Percentiles rank a stretch among this genome's conserved stretches.
phyloP scores from a whole-genome alignment of 2,797 vertebrate species.

The Enteromius unitaeniatus region DNA sequence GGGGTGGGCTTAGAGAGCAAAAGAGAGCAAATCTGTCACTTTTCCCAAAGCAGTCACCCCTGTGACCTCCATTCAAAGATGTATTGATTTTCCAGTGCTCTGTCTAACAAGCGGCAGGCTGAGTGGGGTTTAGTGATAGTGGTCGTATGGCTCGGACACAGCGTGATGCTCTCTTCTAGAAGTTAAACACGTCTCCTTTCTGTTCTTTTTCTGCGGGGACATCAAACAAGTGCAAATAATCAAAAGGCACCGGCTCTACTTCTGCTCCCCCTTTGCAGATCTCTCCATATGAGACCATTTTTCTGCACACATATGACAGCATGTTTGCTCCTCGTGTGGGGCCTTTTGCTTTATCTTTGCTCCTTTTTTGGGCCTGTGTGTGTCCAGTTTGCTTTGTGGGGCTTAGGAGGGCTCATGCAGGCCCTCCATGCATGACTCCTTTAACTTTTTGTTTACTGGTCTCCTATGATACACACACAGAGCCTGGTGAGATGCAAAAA shows the following conservation, averaged over 20 bases:
- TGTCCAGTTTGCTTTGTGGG: conserved; percentile 52
- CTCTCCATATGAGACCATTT: conserved; percentile 37
- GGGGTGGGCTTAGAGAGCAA: conserved; percentile 79
- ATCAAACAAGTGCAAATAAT: conserved; percentile 64
- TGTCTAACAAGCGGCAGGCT: conserved; percentile 74
- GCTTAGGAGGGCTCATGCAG: conserved; percentile 71
- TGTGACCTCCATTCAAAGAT: conserved; percentile 88
- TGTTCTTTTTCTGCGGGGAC: conserved; percentile 45
- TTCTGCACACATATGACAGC: conserved; percentile 30
- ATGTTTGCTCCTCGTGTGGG: conserved; percentile 46
- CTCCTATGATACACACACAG: conserved; percentile 44
- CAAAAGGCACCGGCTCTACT: conserved; percentile 46
- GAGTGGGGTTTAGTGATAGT: conserved; percentile 62
- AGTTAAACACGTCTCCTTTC: conserved; percentile 63
- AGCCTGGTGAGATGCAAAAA: conserved; percentile 47
- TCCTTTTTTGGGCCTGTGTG: conserved; percentile 49
- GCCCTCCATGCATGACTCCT: conserved; percentile 57
- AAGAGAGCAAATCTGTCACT: conserved; percentile 88
- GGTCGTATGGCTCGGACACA: conserved; percentile 55
- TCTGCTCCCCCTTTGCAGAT: conserved; percentile 37
- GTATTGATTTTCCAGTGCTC: conserved; percentile 84
- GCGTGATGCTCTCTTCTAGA: conserved; percentile 59
- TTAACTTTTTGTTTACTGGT: conserved; percentile 55
- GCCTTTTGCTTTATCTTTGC: conserved; percentile 37
- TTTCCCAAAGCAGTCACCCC: conserved; percentile 85